A percentile compares a stretch with the other conserved stretches of the same genome.
Conservation (phyloP, 2,888 invertebrate species). For the Teinopalpus imperialis region DNA sequence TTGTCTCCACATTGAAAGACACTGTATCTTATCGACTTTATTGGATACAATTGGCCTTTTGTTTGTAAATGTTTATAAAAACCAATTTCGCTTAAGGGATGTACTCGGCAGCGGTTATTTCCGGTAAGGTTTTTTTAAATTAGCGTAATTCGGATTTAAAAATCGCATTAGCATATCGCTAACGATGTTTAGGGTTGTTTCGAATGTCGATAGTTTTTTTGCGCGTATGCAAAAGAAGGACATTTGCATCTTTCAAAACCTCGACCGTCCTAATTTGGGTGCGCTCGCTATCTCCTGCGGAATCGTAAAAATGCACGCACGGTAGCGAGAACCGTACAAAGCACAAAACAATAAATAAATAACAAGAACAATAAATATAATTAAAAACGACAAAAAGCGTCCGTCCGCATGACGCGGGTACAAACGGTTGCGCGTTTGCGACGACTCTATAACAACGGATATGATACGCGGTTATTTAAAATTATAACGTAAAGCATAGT, state of each 20-base stretch:
- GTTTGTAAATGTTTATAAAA: conserved; percentile 61
- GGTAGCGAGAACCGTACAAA: conserved; percentile 69
- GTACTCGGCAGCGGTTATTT: conserved; percentile 2
- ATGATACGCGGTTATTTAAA: conserved; percentile 40
- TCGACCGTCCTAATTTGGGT: conserved; percentile 72
- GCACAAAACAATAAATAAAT: conserved; percentile 76
- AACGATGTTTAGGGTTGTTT: conserved; percentile 65
- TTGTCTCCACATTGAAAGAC: conserved; percentile 55
- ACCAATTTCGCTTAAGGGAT: conserved; percentile 17
- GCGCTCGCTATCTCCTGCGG: conserved; percentile 61
- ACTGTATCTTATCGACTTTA: conserved; percentile 62
- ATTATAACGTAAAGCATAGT: conserved; percentile 28
- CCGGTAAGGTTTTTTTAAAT: conserved; percentile 13
- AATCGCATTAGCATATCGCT: conserved; percentile 33
- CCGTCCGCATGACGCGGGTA: conserved; percentile 71
- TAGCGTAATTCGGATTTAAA: neutral
- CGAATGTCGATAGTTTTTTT: conserved; percentile 53
- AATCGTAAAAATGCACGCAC: conserved; percentile 76
- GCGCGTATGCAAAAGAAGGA: conserved; percentile 61
- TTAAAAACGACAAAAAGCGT: conserved; percentile 78
- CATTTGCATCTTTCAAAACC: conserved; percentile 65
- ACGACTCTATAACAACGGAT: conserved; percentile 69
- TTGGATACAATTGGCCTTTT: conserved; percentile 64
- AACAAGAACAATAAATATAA: conserved; percentile 80
- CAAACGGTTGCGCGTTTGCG: conserved; percentile 64